A percentile compares a stretch with the other conserved stretches of the same genome.
Evolutionary conservation across 2,797 vertebrate genomes (phyloP).

Genomic region (Heterohyrax brucei): DNA sequence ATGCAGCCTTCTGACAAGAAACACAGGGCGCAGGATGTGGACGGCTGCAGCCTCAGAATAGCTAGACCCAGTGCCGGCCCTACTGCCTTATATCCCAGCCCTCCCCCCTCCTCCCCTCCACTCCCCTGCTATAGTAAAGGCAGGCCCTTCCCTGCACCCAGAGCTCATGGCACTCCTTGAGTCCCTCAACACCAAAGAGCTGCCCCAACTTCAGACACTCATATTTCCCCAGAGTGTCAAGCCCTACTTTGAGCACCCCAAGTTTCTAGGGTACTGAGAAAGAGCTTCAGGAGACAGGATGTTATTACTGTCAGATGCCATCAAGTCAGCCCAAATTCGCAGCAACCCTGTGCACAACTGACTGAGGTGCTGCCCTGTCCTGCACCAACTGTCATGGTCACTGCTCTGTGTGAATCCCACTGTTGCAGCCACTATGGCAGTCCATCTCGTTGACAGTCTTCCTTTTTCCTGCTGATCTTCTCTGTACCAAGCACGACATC

Average conservation of each 20-base stretch:
- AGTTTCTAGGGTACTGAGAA: neutral
- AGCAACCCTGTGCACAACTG: too few relatives aligned
- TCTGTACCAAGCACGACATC: too few relatives aligned
- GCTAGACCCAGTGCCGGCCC: neutral
- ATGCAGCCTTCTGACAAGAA: constrained; percentile 29
- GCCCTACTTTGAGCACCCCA: neutral
- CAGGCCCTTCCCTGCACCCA: neutral
- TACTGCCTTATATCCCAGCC: neutral
- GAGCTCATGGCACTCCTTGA: neutral
- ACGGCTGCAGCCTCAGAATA: neutral
- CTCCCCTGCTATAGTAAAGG: neutral
- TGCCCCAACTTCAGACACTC: neutral
- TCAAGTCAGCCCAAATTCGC: too few relatives aligned
- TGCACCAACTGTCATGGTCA: too few relatives aligned
- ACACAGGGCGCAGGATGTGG: neutral
- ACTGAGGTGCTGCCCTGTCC: too few relatives aligned
- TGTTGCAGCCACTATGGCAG: too few relatives aligned
- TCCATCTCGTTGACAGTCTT: too few relatives aligned
- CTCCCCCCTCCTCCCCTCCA: neutral
- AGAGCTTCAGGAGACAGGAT: neutral
- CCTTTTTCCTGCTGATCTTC: too few relatives aligned
- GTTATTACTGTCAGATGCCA: too few relatives aligned
- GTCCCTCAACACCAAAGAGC: neutral
- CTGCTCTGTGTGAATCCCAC: too few relatives aligned
- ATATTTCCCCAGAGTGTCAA: neutral